A percentile compares a stretch with the other conserved stretches of the same genome.
Conservation (phyloP, 2,113 vertebrate genomes). For the Phalacrocorax carbo region DNA sequence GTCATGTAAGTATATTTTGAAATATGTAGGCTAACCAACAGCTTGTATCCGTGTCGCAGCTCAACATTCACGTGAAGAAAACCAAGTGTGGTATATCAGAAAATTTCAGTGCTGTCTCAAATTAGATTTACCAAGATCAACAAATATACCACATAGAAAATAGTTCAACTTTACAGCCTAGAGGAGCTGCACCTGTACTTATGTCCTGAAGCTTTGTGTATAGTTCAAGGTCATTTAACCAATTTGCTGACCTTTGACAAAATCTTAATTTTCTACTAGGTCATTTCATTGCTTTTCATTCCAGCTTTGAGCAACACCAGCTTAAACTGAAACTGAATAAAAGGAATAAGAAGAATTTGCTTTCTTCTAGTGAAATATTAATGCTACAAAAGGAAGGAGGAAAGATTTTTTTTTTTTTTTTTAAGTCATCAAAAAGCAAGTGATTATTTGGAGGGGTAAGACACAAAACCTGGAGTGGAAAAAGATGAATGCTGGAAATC, state of each 20-base stretch:
- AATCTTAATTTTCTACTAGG: background rate
- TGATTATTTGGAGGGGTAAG: background rate
- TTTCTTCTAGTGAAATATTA: background rate
- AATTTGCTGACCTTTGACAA: background rate
- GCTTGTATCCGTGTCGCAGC: background rate
- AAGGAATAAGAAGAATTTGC: background rate
- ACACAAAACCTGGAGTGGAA: background rate
- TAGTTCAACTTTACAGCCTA: background rate
- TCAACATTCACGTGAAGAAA: background rate
- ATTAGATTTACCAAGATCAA: background rate
- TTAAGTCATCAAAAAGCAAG: background rate
- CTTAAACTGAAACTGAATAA: background rate
- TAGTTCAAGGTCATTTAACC: background rate
- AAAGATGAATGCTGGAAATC: background rate
- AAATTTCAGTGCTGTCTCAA: background rate
- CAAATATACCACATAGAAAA: background rate
- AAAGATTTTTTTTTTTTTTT: background rate
- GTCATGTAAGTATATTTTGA: background rate
- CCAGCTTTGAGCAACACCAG: background rate
- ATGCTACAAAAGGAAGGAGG: background rate
- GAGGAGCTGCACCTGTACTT: background rate
- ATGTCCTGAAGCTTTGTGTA: background rate
- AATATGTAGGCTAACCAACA: background rate
- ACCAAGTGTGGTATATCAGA: background rate
- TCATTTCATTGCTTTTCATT: background rate